Evolutionary conservation across 2,113 vertebrate genomes (phyloP), one percentile per base, ranked within the genome.

Genomic region (Colius striatus): DNA sequence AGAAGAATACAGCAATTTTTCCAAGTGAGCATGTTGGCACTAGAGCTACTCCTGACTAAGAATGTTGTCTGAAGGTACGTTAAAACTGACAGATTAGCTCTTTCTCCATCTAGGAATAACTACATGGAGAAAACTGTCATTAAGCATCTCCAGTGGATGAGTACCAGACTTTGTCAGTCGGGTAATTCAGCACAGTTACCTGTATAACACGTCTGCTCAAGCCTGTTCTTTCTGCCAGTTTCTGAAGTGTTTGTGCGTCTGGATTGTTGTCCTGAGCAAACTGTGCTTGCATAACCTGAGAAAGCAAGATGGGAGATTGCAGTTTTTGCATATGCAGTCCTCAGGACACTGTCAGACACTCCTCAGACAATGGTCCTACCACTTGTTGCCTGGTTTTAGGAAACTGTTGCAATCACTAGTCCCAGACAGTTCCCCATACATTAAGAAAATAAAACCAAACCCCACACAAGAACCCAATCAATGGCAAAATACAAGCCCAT

Each of bases 261-360:
- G 99, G 99, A 89, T 99, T 99, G 97, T 99, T 99, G 98, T 99
- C 99, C 98, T 99, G 99, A 97, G 99, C 99, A 97, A 99, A 99
- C 92, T 99, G 99, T 93, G 99, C 99, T 98, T 99, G 99, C 99
- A 99, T 99, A 91, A 99, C 99, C 99, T 99, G 98, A 65, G 96
- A 89, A 92, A 41, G 72, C 62, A 96, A 87, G 60, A 75, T 2
- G 34, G 7, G 19, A 48, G 51, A 48, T 26, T 5, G 20, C n/a
- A 67, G 32, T 5, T 14, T 62, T 62, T 68, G 15, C 67, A 43
- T 14, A 55, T 16, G 16, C 30, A 18, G 61, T 19, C 61, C 32
- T 0, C 0, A 70, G 34, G 81, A 48, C 14, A 16, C 25, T 22
- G 34, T 23, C 11, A 53, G 26, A 41, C n/a, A 22, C 12, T 48